phyloP scores from a whole-genome alignment of 2,797 vertebrate genomes.

The Rhinoraja longicauda region DNA sequence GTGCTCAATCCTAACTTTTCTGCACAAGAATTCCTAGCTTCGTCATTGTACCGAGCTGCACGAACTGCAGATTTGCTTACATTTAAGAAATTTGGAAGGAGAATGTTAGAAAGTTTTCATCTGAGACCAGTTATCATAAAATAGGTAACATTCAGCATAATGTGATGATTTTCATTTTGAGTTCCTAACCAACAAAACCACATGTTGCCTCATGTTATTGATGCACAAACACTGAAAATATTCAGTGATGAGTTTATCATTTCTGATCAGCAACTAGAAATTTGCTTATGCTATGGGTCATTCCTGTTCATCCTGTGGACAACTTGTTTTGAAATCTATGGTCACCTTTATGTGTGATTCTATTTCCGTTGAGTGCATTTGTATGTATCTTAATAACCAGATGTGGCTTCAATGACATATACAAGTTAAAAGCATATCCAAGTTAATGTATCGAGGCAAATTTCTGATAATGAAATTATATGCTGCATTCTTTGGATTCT shows the following conservation, averaged over 20 bases:
- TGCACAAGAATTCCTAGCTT: not conserved
- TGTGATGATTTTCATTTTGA: not conserved
- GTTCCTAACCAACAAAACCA: not conserved
- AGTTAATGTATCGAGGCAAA: not conserved
- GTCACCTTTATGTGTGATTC: not conserved
- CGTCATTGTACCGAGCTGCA: not conserved
- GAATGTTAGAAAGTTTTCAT: not conserved
- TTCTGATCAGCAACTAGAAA: not conserved
- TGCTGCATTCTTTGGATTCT: not conserved
- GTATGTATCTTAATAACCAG: not conserved
- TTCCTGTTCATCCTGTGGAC: not conserved
- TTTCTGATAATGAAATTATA: not conserved
- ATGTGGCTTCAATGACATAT: not conserved
- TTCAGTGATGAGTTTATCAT: not conserved
- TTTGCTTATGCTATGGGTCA: not conserved
- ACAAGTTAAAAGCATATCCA: not conserved
- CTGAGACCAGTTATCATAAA: not conserved
- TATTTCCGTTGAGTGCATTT: not conserved
- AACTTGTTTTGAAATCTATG: not conserved
- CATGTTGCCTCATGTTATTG: not conserved
- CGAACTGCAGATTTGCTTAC: not conserved
- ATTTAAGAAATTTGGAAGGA: not conserved
- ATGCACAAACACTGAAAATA: not conserved
- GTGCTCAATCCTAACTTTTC: not conserved
- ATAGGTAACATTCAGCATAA: not conserved